Base-by-base conservation (phyloP, 2,888 invertebrate genomes). In the Lasioglossum calceatum region DNA sequence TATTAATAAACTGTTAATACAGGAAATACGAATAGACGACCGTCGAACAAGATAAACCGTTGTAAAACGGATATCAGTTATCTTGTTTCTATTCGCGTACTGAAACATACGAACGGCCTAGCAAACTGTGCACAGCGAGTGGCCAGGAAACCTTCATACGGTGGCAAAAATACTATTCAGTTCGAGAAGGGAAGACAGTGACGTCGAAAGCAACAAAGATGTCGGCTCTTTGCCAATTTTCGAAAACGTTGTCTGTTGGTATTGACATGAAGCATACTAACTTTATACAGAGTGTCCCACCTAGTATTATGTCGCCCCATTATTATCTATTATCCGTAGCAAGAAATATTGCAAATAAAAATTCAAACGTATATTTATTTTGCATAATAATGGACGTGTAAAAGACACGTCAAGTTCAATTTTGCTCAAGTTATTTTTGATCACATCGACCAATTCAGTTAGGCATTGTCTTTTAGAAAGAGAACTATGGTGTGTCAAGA, bases 21-120 rank as follows among this genome's bases (percentile, higher is more conserved):
- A 44, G 12, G 12, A 44, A 44, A 12, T 44, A 19, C 47, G 27
- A 19, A 19, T 42, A 47, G 32, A 12, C 32, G 8, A 4, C 19
- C 36, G 70, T 39, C 44, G 36, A 84, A 74, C 36, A 71, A 79
- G 50, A 42, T 54, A 47, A 77, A 77, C 75, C 79, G 80, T 54
- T 80, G 77, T 44, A 67, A 72, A 58, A 81, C 78, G 72, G 76
- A 73, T 32, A n/a, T 76, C 32, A 88, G 86, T 89, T 89, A 81
- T 88, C 86, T 90, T 91, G 89, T 89, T 92, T 91, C 92, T 93
- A 92, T 93, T 93, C 91, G 77, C 82, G 92, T 91, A 90, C 85
- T 81, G 81, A 91, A 92, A 91, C 88, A 84, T 81, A 84, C 86
- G 67, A 70, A 61, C 58, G 72, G 78, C 70, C 72, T 81, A 88